Percentiles rank a stretch among this genome's conserved stretches.
Conservation (phyloP, 2,888 invertebrate genomes). For the Axea sp. region DNA sequence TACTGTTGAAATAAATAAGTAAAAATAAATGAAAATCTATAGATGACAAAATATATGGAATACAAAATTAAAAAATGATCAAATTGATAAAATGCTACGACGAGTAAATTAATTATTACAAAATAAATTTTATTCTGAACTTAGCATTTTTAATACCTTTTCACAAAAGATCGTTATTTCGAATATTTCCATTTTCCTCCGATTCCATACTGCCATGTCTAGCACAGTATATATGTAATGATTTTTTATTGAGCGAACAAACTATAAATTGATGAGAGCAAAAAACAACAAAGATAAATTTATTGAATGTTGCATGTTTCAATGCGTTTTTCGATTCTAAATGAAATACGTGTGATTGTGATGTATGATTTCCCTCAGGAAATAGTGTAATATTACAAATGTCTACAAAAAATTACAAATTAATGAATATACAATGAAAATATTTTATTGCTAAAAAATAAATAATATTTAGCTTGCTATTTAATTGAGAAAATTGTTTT, state of each 20-base stretch:
- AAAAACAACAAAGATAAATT: conserved; percentile 12
- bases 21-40: too few species aligned
- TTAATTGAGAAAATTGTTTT: conserved; percentile 6
- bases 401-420: conserved; percentile 38
- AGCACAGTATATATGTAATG: conserved; percentile 55
- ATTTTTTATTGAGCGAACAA: conserved; percentile 52
- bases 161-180: conserved; percentile 50
- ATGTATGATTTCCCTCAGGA: conserved; percentile 25
- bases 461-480: conserved; percentile 29
- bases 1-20: neutral
- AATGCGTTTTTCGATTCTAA: conserved; percentile 29
- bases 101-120: conserved; percentile 42
- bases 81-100: conserved; percentile 19
- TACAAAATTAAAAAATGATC: too few species aligned
- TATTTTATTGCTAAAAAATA: conserved; percentile 36
- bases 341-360: conserved; percentile 21
- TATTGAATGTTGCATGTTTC: conserved; percentile 40
- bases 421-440: conserved; percentile 28
- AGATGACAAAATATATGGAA: too few species aligned
- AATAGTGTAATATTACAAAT: conserved; percentile 38
- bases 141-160: conserved; percentile 61
- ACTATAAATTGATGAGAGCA: conserved; percentile 33
- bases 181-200: conserved; percentile 53
- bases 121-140: conserved; percentile 44
- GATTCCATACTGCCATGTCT: conserved; percentile 60